Conservation (phyloP, 2,113 vertebrate species). For the Rattus norvegicus region DNA sequence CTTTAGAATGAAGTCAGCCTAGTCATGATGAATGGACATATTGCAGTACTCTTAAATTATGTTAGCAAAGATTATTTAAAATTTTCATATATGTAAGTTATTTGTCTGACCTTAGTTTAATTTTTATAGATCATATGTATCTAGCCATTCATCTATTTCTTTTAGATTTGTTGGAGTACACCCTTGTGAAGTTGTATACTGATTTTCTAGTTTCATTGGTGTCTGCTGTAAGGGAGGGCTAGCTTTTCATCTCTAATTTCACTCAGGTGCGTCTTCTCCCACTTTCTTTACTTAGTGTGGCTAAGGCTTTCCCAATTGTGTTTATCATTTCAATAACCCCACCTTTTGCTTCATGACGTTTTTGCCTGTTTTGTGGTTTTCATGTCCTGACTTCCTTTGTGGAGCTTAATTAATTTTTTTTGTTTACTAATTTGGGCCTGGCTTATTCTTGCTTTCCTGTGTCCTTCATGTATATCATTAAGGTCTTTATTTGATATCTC, state of each 20-base stretch:
- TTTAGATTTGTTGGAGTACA: not conserved
- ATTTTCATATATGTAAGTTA: not conserved
- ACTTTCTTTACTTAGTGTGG: not conserved
- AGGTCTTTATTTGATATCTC: not conserved
- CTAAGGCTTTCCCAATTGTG: not conserved
- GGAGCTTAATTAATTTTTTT: not conserved
- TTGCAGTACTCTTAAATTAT: not conserved
- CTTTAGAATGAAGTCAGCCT: not conserved
- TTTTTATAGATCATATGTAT: not conserved
- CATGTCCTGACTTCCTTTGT: not conserved
- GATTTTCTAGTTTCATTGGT: not conserved
- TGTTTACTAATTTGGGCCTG: not conserved
- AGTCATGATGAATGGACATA: not conserved
- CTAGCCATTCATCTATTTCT: not conserved
- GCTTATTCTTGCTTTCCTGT: not conserved
- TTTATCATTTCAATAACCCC: not conserved
- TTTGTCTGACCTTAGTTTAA: not conserved
- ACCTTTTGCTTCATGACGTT: not conserved
- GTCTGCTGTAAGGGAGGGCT: not conserved
- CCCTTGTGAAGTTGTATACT: not conserved
- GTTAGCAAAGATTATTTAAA: not conserved
- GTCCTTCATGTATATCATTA: not conserved
- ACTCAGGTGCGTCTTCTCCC: not conserved
- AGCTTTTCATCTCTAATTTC: not conserved
- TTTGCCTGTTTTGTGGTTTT: not conserved